phyloP scores from a whole-genome alignment of 92 coral and sea anemone species.

The Ricordea florida region DNA sequence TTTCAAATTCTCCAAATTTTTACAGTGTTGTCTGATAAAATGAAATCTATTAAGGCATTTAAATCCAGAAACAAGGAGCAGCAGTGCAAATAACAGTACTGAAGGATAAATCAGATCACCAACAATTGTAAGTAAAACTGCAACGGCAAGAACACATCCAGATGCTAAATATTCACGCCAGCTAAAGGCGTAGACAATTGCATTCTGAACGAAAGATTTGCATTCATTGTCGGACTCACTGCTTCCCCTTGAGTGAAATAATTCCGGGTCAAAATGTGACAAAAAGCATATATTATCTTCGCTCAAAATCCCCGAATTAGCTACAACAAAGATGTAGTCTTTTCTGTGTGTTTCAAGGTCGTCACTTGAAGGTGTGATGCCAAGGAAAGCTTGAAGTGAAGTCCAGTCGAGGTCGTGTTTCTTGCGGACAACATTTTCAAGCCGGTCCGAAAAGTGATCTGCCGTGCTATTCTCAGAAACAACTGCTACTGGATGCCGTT shows the following conservation, averaged over 20 bases:
- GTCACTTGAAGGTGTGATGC: neutral
- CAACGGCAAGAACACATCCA: neutral
- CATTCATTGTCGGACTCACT: neutral
- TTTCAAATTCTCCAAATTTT: neutral
- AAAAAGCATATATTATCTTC: conserved; percentile 76
- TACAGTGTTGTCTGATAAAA: neutral
- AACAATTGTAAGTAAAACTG: neutral
- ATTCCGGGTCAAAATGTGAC: conserved; percentile 79
- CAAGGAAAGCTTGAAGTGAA: neutral
- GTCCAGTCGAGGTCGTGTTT: neutral
- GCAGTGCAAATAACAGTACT: neutral
- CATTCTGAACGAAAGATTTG: neutral
- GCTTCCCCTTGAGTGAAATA: conserved; percentile 19
- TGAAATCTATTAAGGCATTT: neutral
- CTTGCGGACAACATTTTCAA: neutral
- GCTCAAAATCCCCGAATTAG: conserved; percentile 64
- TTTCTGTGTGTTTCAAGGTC: conserved; percentile 19
- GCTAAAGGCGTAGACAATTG: too few species aligned
- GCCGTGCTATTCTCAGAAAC: neutral
- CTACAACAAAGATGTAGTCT: conserved; percentile 54
- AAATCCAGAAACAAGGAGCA: neutral
- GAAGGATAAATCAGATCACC: neutral
- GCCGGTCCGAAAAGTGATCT: neutral
- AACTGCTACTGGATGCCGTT: neutral
- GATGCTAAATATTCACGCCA: too few species aligned